Base-by-base conservation (phyloP, 2,797 vertebrate species). In the Gymnothorax reevesii region DNA sequence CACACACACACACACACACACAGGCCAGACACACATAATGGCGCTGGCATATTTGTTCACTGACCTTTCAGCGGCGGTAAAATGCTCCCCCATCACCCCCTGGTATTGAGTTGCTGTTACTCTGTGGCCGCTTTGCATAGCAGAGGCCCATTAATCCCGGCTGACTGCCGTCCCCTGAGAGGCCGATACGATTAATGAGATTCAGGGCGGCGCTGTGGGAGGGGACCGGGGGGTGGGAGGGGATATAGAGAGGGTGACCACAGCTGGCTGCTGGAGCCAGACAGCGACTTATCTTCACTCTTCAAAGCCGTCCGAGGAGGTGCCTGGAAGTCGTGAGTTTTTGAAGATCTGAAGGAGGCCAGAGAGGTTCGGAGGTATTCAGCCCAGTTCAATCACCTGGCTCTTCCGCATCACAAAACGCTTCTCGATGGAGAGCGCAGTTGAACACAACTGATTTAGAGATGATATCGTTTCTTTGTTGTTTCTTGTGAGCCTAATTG, bases 111-210 rank as follows among this genome's bases (percentile, higher is more conserved):
- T 94, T 94, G 87, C 91, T 93, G 93, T 92, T 93, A 91, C 92
- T 93, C 86, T 91, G 88, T 90, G 89, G 89, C 92, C 90, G 92
- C 93, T 94, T 95, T 96, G 94, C 94, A 95, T 95, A 92, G 92
- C 88, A 87, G 80, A 89, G 91, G 89, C 91, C 94, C 94, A 96
- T 96, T 95, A 96, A 95, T 96, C 93, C 93, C 93, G 92, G 89
- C 92, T 90, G 93, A 91, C 93, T 90, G 85, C 86, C 91, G 91
- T 88, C 89, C 90, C 93, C 87, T 88, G 91, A 94, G 92, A 88
- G 85, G 85, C 73, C 94, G 95, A 95, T 94, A 92, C 92, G 91
- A 95, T 94, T 95, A 95, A 94, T 94, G 91, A 93, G 90, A 92
- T 93, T 94, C 91, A 91, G 90, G 91, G 89, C 92, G 86, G 92